A percentile compares a stretch with the other conserved stretches of the same genome.
phyloP scores from a whole-genome alignment of 2,113 vertebrate species.

The Hemiprocne comata region DNA sequence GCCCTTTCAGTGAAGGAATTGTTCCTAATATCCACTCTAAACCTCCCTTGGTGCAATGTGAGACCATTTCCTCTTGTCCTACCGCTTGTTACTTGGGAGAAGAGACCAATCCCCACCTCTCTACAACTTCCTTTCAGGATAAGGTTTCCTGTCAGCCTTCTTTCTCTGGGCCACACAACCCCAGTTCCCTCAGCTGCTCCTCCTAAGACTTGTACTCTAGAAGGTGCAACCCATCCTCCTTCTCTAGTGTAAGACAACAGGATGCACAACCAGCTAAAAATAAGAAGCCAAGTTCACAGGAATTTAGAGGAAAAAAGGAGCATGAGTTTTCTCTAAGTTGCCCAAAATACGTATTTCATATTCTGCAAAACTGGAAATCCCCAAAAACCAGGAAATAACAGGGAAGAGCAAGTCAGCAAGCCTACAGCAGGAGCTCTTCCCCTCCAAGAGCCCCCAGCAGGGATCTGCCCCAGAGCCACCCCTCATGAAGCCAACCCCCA shows the following conservation, averaged over 20 bases:
- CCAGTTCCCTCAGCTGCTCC: too few species aligned
- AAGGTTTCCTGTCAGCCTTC: too few species aligned
- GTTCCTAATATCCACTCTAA: too few species aligned
- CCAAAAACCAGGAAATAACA: background rate
- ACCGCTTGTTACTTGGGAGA: too few species aligned
- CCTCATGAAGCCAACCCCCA: background rate
- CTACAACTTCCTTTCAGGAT: too few species aligned
- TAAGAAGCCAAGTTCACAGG: background rate
- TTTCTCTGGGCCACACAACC: too few species aligned
- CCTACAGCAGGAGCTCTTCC: fast-evolving
- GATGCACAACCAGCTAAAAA: background rate
- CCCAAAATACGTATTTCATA: background rate
- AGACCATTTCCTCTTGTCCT: too few species aligned
- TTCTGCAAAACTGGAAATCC: background rate
- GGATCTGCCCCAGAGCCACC: background rate
- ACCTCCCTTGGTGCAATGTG: too few species aligned
- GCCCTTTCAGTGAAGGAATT: too few species aligned
- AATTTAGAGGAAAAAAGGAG: background rate
- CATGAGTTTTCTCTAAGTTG: fast-evolving
- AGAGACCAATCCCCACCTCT: too few species aligned
- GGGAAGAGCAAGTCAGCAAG: background rate
- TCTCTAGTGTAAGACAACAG: background rate
- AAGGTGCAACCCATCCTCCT: background rate
- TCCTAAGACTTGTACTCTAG: too few species aligned
- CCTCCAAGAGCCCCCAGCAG: fast-evolving